Evolutionary conservation across 1,140 invertebrate species (phyloP).

Genomic region (Calosoma granatense): DNA sequence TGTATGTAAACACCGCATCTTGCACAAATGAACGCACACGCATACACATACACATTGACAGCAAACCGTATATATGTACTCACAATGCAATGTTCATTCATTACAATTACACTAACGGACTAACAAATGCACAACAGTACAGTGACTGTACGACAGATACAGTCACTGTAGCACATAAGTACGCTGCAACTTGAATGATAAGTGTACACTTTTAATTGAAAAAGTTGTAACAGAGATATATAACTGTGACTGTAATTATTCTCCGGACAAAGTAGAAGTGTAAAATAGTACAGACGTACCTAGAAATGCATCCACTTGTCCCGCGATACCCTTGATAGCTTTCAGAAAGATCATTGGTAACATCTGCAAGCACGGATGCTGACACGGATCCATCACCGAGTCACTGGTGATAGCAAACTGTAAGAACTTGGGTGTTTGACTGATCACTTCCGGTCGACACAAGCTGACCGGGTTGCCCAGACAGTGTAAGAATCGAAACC

Average conservation of each 20-base stretch:
- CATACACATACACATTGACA: too few species aligned
- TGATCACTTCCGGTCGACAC: slow-evolving; percentile 71
- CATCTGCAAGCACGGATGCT: slow-evolving; percentile 80
- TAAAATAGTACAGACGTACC: too few species aligned
- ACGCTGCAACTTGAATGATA: background rate
- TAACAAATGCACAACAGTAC: background rate
- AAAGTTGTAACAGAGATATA: too few species aligned
- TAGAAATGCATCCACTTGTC: slow-evolving; percentile 90
- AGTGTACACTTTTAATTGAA: too few species aligned
- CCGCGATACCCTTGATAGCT: slow-evolving; percentile 86
- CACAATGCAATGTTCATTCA: too few species aligned
- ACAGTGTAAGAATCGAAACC: slow-evolving; percentile 88
- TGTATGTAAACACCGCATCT: background rate
- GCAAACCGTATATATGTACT: too few species aligned
- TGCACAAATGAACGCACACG: too few species aligned
- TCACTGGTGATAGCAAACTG: slow-evolving; percentile 41
- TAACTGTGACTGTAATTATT: too few species aligned
- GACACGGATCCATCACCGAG: slow-evolving; percentile 70
- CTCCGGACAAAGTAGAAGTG: too few species aligned
- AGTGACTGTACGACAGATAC: background rate
- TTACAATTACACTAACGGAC: background rate
- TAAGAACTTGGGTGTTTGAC: slow-evolving; percentile 59
- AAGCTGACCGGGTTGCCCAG: slow-evolving; percentile 91
- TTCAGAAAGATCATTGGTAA: slow-evolving; percentile 86
- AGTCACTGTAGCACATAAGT: too few species aligned